Conservation (phyloP, 1,140 invertebrate species). For the Galleria mellonella region DNA sequence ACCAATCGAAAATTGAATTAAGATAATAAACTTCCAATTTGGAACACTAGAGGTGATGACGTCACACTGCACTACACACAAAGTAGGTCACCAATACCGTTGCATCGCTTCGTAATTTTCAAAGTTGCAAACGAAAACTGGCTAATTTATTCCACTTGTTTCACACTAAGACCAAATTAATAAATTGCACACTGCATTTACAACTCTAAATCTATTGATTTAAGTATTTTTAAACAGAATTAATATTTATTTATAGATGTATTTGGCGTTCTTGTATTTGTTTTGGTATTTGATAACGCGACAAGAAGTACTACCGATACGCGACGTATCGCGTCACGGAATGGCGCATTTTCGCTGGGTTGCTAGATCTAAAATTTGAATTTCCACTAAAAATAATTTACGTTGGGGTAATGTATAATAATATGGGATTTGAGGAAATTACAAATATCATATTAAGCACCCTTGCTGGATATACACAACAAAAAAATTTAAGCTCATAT, state of each 20-base stretch:
- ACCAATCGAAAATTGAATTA: no score
- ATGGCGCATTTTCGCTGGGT: constrained; percentile 46
- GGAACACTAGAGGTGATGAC: not conserved
- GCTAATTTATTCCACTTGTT: no score
- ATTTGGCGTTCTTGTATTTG: constrained; percentile 5
- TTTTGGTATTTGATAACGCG: constrained; percentile 23
- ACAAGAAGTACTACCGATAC: constrained; percentile 3
- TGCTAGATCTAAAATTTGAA: constrained; percentile 15
- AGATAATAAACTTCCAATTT: not conserved
- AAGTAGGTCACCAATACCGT: constrained; percentile 5
- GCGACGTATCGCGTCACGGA: constrained; percentile 26
- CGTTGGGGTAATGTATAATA: not conserved
- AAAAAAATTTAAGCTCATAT: no score
- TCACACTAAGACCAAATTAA: no score
- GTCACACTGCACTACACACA: constrained; percentile 1
- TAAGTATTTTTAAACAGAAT: not conserved
- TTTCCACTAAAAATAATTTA: constrained; percentile 5
- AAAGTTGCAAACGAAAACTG: constrained; percentile 1
- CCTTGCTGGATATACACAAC: no score
- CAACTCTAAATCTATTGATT: no score
- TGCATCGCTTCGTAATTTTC: not conserved
- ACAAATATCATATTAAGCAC: no score
- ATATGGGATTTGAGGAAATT: no score
- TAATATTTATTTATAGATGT: not conserved
- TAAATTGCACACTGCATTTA: no score